Base-by-base conservation (phyloP, 2,797 vertebrate genomes). In the Lycodopsis pacificus region DNA sequence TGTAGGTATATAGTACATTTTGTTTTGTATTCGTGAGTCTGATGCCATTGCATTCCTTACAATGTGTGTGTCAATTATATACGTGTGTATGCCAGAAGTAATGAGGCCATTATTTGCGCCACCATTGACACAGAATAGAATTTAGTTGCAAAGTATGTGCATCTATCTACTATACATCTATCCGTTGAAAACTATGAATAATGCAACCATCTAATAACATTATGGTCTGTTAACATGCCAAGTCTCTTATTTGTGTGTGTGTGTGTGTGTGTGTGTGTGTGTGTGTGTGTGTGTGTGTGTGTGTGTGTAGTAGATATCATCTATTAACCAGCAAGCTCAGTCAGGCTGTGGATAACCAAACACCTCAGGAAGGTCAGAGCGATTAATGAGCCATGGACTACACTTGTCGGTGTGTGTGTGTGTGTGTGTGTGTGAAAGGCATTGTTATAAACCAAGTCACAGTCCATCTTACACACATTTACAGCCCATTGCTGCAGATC, bases 351-450 rank as follows among this genome's bases (percentile, higher is more conserved):
- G 77, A 65, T 87, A 85, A 76, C 54, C 19, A 62, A 66, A 74
- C 44, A 75, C 59, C n/a, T 70, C 63, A 51, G 34, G 56, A 82
- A 85, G 85, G 85, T 87, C 85, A 61, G 27, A 66, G 68, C 22
- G 25, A 81, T 84, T 81, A 88, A 83, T 83, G 82, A 61, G 34
- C 75, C 64, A 67, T 83, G 63, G 84, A 75, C 71, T 79, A 82
- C 59, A 65, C 22, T 0, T 1, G 7, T 38, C 17, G 10, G 58
- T 5, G 12, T 74, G 66, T 75, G 1, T 73, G 69, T 74, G 58
- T 59, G 36, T 67, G 44, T 65, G 36, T 68, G 64, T 65, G 64
- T 66, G 61, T 71, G 22, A 71, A n/a, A 61, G 54, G 2, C n/a
- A 46, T 32, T 65, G 53, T 64, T 76, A 34, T 32, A 58, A 7